Conservation (phyloP, 2,113 vertebrate genomes). For the Epinephelus lanceolatus region DNA sequence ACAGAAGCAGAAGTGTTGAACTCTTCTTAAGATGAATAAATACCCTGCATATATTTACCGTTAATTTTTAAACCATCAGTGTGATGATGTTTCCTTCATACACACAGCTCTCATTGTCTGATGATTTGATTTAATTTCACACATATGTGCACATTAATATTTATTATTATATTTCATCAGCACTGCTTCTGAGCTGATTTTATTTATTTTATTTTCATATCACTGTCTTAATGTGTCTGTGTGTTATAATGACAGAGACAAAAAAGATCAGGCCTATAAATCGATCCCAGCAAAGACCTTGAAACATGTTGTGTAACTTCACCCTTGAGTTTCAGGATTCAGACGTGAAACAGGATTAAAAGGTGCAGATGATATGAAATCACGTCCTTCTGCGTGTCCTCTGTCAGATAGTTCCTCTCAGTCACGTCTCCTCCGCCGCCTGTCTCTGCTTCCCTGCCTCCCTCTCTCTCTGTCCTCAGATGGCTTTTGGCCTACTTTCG, state of each 20-base stretch:
- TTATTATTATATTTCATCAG: too few species aligned
- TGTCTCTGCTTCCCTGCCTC: constrained; percentile 6
- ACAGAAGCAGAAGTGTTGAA: too few species aligned
- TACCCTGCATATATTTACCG: too few species aligned
- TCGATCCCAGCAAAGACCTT: background rate
- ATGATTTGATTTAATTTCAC: too few species aligned
- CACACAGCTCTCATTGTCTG: too few species aligned
- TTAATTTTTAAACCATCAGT: too few species aligned
- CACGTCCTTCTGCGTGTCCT: background rate
- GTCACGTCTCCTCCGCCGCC: background rate
- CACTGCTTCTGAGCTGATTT: background rate
- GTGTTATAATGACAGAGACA: background rate
- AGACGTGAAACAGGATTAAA: background rate
- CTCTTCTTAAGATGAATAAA: too few species aligned
- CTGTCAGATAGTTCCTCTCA: background rate
- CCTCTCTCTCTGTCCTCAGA: constrained; percentile 75
- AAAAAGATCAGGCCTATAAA: background rate
- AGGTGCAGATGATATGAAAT: background rate
- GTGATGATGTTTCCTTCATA: too few species aligned
- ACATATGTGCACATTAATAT: background rate
- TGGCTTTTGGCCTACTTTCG: constrained; percentile 85
- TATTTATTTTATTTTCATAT: background rate
- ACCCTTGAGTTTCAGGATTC: background rate
- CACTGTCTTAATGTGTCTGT: background rate
- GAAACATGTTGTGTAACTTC: background rate